phyloP scores from a whole-genome alignment of 2,888 invertebrate species.

The Smittia aterrima region DNA sequence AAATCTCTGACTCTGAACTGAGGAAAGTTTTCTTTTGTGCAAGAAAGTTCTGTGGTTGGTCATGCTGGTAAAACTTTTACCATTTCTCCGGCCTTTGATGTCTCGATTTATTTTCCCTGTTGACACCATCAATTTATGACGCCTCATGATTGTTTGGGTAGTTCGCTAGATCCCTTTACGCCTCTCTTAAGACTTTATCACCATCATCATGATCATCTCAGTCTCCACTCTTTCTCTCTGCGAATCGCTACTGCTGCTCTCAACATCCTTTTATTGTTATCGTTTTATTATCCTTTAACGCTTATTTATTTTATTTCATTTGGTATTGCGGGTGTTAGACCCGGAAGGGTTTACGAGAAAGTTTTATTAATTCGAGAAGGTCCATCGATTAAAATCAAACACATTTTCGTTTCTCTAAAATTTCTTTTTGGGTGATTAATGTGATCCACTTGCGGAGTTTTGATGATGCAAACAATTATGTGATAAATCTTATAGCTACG shows the following conservation, averaged over 20 bases:
- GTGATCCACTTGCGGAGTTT: too few species aligned
- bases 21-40: neutral
- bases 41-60: constrained; percentile 13
- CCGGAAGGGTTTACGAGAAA: too few species aligned
- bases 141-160: constrained; percentile 10
- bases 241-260: neutral
- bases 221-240: neutral
- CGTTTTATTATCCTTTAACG: constrained; percentile 30
- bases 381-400: too few species aligned
- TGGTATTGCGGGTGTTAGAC: neutral
- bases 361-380: too few species aligned
- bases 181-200: constrained; percentile 16
- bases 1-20: neutral
- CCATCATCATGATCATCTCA: neutral
- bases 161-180: neutral
- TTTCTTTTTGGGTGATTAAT: too few species aligned
- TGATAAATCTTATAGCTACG: too few species aligned
- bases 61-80: constrained; percentile 1
- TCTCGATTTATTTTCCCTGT: constrained; percentile 33
- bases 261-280: constrained; percentile 31
- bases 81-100: constrained; percentile 20
- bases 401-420: too few species aligned
- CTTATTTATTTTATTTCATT: constrained; percentile 15
- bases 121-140: constrained; percentile 37
- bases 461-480: too few species aligned